Evolutionary conservation across 2,113 vertebrate species (phyloP).

Genomic region (Clarias magur): DNA sequence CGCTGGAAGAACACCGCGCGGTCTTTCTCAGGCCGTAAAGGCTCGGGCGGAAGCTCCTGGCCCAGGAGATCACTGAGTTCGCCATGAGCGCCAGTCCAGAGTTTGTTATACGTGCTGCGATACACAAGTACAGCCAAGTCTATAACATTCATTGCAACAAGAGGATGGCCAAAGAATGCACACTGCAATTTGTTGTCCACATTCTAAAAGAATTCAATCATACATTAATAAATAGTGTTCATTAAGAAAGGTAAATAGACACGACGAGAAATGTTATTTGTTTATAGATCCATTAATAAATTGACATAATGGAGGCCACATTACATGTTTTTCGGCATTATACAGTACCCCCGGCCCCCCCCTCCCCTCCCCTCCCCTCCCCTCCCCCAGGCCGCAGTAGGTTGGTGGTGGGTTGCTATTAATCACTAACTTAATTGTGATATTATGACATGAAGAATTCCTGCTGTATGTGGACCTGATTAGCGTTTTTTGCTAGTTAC

Average conservation of each 20-base stretch:
- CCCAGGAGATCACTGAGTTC: slow-evolving; percentile 71
- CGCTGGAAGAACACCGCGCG: slow-evolving; percentile 72
- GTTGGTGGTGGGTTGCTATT: too few relatives aligned
- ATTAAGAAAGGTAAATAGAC: background rate
- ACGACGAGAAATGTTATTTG: background rate
- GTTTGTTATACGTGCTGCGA: slow-evolving; percentile 73
- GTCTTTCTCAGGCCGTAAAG: slow-evolving; percentile 64
- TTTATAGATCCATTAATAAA: background rate
- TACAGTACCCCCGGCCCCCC: too few relatives aligned
- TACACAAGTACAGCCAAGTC: slow-evolving; percentile 1
- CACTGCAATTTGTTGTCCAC: background rate
- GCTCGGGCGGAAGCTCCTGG: slow-evolving; percentile 65
- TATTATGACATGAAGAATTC: too few relatives aligned
- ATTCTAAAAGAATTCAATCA: background rate
- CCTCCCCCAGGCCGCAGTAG: rapidly evolving
- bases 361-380: too few relatives aligned
- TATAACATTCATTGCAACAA: background rate
- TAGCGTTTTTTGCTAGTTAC: too few relatives aligned
- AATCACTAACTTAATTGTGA: too few relatives aligned
- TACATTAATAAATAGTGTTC: background rate
- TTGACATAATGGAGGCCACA: background rate
- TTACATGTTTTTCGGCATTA: too few relatives aligned
- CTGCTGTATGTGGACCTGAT: too few relatives aligned
- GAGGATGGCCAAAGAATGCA: background rate
- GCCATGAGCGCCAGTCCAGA: slow-evolving; percentile 76